phyloP scores from a whole-genome alignment of 2,113 vertebrate species.

The Caranx ignobilis region DNA sequence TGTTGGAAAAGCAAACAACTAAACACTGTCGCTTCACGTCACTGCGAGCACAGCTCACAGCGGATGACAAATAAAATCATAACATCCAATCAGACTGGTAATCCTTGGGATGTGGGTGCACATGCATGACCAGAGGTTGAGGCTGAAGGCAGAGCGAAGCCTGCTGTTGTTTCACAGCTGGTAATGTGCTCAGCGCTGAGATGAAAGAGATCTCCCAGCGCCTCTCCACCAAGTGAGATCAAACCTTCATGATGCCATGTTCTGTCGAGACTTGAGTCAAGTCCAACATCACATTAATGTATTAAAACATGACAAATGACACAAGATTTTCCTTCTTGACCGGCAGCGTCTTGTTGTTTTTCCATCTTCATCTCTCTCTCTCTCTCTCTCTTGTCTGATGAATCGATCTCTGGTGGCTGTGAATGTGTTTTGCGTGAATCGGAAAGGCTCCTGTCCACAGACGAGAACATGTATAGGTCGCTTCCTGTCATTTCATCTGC shows the following conservation, averaged over 20 bases:
- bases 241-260: slow-evolving; percentile 29
- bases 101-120: slow-evolving; percentile 43
- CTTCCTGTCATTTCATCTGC: slow-evolving; percentile 41
- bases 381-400: background rate
- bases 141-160: slow-evolving; percentile 40
- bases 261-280: background rate
- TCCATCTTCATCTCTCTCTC: background rate
- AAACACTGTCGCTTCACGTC: slow-evolving; percentile 32
- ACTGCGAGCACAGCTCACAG: slow-evolving; percentile 14
- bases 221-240: slow-evolving; percentile 40
- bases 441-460: slow-evolving; percentile 33
- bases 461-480: slow-evolving; percentile 33
- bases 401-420: slow-evolving; percentile 2
- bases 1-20: slow-evolving; percentile 47
- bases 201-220: slow-evolving; percentile 56
- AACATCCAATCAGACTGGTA: slow-evolving; percentile 51
- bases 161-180: slow-evolving; percentile 61
- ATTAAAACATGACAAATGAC: slow-evolving; percentile 16
- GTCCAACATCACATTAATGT: slow-evolving; percentile 14
- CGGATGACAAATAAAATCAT: slow-evolving; percentile 42
- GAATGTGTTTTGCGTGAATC: background rate
- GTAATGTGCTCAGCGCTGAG: slow-evolving; percentile 58
- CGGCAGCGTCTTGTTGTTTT: background rate
- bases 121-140: slow-evolving; percentile 49
- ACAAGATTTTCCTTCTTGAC: background rate